These are phyloP conservation scores for Lutjanus argentimaculatus DNA, from an alignment of 2,797 vertebrate species.

Conservation along the genomic window DNA sequence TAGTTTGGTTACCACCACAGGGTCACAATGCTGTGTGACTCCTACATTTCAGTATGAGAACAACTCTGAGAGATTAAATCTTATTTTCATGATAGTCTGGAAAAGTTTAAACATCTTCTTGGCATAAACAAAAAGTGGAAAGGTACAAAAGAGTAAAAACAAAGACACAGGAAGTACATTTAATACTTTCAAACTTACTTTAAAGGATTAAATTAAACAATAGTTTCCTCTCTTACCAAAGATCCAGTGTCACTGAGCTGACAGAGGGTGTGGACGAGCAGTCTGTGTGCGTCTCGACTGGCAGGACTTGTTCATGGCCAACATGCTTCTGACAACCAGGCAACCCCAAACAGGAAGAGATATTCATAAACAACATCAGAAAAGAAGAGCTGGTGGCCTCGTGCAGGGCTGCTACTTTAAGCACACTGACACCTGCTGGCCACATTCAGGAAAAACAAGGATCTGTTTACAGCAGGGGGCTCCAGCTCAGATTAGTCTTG, in stretches of 20 bases:
- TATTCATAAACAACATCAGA: slow-evolving; percentile 25
- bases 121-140: background rate
- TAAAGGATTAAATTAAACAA: background rate
- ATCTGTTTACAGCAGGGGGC: background rate
- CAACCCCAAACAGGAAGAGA: slow-evolving; percentile 80
- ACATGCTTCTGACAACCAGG: slow-evolving; percentile 75
- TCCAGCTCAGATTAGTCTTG: no score
- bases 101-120: background rate
- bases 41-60: slow-evolving; percentile 19
- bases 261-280: slow-evolving; percentile 16
- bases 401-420: background rate
- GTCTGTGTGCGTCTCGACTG: slow-evolving; percentile 23
- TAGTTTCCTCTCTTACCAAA: slow-evolving; percentile 54
- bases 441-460: background rate
- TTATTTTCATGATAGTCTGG: background rate
- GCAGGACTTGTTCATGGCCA: slow-evolving; percentile 38
- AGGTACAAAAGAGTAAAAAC: background rate
- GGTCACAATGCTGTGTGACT: slow-evolving; percentile 19
- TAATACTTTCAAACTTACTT: background rate
- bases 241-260: slow-evolving; percentile 44
- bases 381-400: slow-evolving; percentile 46
- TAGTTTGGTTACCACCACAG: slow-evolving; percentile 42
- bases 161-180: slow-evolving; percentile 6
- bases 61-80: background rate
- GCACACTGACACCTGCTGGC: slow-evolving; percentile 73